These are phyloP conservation scores for Acanthornis magna DNA, from an alignment of 2,797 vertebrate species.

Conservation along the genomic window DNA sequence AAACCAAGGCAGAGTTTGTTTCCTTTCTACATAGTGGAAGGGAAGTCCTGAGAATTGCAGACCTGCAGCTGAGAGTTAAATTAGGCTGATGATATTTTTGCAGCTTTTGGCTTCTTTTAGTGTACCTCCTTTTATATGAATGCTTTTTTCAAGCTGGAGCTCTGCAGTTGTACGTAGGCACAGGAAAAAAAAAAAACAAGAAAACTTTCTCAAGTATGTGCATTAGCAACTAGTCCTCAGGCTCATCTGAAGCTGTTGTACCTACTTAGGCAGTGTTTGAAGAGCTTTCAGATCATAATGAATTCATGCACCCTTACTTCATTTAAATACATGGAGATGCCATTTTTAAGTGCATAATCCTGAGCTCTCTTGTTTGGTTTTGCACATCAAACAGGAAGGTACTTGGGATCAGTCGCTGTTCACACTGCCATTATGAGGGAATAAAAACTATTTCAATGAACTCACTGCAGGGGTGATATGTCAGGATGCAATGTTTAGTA, in stretches of 20 bases:
- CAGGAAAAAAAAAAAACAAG: background rate
- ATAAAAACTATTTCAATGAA: background rate
- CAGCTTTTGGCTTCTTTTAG: background rate
- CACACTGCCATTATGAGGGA: background rate
- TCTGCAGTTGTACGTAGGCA: background rate
- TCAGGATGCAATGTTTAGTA: background rate
- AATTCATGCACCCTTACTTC: background rate
- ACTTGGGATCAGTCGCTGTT: background rate
- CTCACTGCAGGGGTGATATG: background rate
- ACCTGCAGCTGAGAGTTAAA: background rate
- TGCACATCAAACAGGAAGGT: background rate
- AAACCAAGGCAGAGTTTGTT: background rate
- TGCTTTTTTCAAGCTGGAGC: background rate
- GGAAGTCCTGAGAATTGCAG: background rate
- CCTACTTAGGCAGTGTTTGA: background rate
- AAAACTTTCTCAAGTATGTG: background rate
- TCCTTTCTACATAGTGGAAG: background rate
- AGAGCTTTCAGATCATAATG: background rate
- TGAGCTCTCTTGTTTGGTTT: background rate
- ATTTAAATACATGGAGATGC: background rate
- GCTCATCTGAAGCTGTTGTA: background rate
- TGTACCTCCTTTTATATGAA: background rate
- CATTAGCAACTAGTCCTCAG: background rate
- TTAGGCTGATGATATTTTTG: conserved; percentile 11
- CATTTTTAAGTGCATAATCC: background rate